Evolutionary conservation across 2,888 invertebrate species (phyloP), one percentile per base, ranked within the genome.

Genomic region (Pyrocoelia pectoralis): DNA sequence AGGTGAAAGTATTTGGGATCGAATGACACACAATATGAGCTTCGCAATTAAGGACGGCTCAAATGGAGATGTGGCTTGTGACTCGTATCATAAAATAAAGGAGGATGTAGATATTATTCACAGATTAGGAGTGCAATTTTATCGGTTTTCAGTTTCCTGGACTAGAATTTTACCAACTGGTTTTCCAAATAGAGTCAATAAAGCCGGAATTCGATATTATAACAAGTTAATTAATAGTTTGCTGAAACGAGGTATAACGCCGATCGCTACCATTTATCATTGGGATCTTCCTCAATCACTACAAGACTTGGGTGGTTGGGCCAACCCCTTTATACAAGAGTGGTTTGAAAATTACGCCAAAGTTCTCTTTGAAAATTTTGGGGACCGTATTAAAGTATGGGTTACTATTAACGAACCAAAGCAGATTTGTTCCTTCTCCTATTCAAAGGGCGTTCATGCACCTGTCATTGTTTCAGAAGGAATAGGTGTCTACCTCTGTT

Each of bases 1-100:
- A 81, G 84, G 86, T 2, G 84, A 84, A 69, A 87, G 84, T 70
- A 86, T 88, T 10, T 90, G 90, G 91, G 91, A 91, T 77, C 82
- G 82, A 6, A 86, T 88, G 70, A 84, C 86, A 0, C 88, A 88
- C 68, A 61, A 41, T 1, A 72, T 82, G 46, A 83, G 85, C 0
- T 83, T 85, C 0, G 72, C 81, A 0, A 82, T 89, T 1, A 79
- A 77, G 53, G 86, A 88, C 72, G 80, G 81, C 41, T 77, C 80
- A 12, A 88, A 83, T 40, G 89, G 85, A 0, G 88, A 90, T 72
- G 78, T 87, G 0, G 86, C 90, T 0, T 86, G 87, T 59, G 88
- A 90, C 75, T 88, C 89, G 28, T 91, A 89, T 77, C 85, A 89
- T 76, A 83, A 80, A 66, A 86, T 84, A 74, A 81, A 83, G 68